These are phyloP conservation scores for Antigone vipio DNA, from an alignment of 2,113 vertebrate genomes.

Conservation along the genomic window DNA sequence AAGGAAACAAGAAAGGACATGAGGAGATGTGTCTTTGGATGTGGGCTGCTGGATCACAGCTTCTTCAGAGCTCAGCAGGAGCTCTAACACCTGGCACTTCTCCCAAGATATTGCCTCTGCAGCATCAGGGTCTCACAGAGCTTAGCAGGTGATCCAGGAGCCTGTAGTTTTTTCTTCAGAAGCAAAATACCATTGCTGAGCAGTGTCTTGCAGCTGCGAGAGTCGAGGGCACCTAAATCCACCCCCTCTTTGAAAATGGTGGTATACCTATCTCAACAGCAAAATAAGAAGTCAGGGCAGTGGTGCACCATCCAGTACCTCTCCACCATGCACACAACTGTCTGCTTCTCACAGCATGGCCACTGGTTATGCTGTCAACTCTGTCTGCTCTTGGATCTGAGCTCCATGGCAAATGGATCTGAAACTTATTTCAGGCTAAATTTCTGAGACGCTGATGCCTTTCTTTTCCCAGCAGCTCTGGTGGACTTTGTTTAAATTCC, in stretches of 20 bases:
- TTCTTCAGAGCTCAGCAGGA: neutral
- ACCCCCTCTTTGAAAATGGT: fast-evolving
- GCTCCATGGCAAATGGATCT: neutral
- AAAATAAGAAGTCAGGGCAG: neutral
- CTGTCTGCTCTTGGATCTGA: neutral
- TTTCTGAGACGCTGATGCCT: neutral
- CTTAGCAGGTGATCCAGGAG: neutral
- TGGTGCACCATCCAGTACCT: fast-evolving
- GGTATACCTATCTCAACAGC: neutral
- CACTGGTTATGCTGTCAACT: neutral
- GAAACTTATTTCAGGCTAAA: neutral
- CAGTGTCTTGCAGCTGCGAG: neutral
- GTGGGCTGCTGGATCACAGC: neutral
- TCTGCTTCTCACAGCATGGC: neutral
- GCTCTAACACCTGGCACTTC: fast-evolving
- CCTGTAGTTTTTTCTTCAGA: neutral
- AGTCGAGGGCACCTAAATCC: neutral
- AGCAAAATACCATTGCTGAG: neutral
- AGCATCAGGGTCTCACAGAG: neutral
- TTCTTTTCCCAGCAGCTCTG: neutral
- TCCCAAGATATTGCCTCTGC: neutral
- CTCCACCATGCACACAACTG: neutral
- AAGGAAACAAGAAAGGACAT: neutral
- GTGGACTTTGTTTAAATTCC: neutral
- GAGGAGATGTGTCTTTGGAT: neutral